Evolutionary conservation across 2,888 invertebrate species (phyloP).

Genomic region (Plagodis pulveraria): DNA sequence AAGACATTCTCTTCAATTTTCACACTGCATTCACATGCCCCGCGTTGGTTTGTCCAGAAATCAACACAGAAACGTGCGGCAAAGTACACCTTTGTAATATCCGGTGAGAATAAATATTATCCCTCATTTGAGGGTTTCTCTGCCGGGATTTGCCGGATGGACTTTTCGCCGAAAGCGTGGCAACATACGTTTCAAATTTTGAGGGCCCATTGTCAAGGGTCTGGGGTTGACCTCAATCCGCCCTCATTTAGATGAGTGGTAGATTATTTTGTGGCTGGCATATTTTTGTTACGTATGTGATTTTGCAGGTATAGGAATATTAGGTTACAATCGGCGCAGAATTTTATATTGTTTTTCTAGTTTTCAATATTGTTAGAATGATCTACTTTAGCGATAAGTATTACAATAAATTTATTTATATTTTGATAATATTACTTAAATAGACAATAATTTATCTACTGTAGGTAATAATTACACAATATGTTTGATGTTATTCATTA

Average conservation of each 20-base stretch:
- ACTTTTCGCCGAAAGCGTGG: slow-evolving; percentile 33
- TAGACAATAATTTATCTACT: no score
- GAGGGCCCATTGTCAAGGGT: slow-evolving; percentile 33
- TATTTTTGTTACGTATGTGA: slow-evolving; percentile 17
- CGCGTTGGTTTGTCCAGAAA: neutral
- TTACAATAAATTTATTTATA: no score
- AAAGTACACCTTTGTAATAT: slow-evolving; percentile 51
- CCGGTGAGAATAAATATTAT: slow-evolving; percentile 42
- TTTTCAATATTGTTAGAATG: neutral
- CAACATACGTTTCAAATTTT: slow-evolving; percentile 32
- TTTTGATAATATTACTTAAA: no score
- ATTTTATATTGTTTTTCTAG: neutral
- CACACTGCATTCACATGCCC: neutral
- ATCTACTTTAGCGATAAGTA: no score
- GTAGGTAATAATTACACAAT: no score
- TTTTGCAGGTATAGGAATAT: neutral
- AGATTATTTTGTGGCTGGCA: slow-evolving; percentile 23
- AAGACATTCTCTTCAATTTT: neutral
- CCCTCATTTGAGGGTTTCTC: slow-evolving; percentile 41
- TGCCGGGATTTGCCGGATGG: slow-evolving; percentile 22
- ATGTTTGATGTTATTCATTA: no score
- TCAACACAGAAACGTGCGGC: slow-evolving; percentile 13
- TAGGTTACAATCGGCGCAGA: no score
- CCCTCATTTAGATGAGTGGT: slow-evolving; percentile 24
- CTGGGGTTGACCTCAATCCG: slow-evolving; percentile 27